Evolutionary conservation across 2,113 vertebrate species (phyloP), one percentile per base, ranked within the genome.

Genomic region (Orcinus orca): DNA sequence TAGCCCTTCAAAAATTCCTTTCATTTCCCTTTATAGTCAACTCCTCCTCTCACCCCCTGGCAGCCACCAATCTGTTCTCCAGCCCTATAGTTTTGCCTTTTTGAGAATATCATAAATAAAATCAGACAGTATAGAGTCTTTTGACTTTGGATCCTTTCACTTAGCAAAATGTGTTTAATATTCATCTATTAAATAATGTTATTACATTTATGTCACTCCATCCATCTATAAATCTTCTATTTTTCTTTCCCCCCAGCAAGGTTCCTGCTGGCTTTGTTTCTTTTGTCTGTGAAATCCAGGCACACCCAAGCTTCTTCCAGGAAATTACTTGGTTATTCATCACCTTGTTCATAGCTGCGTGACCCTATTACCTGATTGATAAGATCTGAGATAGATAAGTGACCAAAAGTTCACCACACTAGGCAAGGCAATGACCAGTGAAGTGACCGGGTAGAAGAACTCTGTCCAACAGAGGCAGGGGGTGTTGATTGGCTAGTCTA

Each of bases 131-230:
- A 53, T 7, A 80, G 38, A 50, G 58, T 3, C 2, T 53, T 84
- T 87, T 41, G 50, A 60, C 15, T 36, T 17, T 47, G 50, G 26
- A 44, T 80, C 68, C 33, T 85, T 79, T 83, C 33, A 73, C 38
- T 71, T 90, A 70, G 14, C n/a, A 81, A 96, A 84, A 92, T 79
- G 18, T 53, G n/a, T 65, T 85, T 79, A 50, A 17, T 62, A 96
- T 73, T 73, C 23, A 90, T 70, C 14, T 63, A n/a, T 58, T 9
- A 55, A 55, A 58, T 36, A 80, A 80, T 13, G 36, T 62, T 9
- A 12, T 82, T 29, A 41, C 58, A 36, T 58, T 29, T 58, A 8
- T 47, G 29, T 44, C 65, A 71, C 65, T 63, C 20, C 63, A 70
- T 31, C 31, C 23, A 38, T 23, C 29, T 44, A 1, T 50, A 81